Percentiles rank a stretch among this genome's conserved stretches.
These are phyloP conservation scores for Pandion haliaetus DNA, from an alignment of 2,113 vertebrate species.

Conservation along the genomic window DNA sequence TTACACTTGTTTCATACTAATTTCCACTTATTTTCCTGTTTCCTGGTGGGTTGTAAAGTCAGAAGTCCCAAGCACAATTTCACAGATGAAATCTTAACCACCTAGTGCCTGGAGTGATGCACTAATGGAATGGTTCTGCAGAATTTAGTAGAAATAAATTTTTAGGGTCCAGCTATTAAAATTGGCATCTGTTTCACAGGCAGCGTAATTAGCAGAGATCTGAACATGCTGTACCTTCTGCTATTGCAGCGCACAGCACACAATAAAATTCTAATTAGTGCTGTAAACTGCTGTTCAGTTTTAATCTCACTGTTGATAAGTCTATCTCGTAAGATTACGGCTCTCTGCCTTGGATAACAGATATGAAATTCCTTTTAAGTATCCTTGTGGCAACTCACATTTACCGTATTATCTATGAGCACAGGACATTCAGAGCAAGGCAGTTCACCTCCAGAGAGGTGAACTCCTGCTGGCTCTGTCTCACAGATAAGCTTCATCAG, in stretches of 20 bases:
- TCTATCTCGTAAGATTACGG: background rate
- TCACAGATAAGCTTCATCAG: background rate
- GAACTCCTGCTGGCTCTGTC: background rate
- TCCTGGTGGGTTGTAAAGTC: background rate
- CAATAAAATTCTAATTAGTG: background rate
- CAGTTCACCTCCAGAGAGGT: background rate
- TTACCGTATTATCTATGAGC: no score
- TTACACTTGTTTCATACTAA: accelerated
- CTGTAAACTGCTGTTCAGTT: background rate
- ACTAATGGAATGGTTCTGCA: background rate
- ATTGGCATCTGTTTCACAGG: background rate
- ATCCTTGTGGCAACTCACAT: background rate
- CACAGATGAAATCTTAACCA: background rate
- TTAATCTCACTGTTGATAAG: background rate
- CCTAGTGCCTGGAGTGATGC: background rate
- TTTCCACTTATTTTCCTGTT: background rate
- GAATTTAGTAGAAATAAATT: background rate
- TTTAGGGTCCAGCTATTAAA: background rate
- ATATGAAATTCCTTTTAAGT: background rate
- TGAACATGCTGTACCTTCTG: background rate
- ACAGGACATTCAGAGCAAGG: background rate
- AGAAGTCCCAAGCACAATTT: background rate
- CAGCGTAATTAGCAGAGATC: background rate
- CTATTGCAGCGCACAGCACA: background rate
- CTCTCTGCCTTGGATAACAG: background rate